Percentiles rank a stretch among this genome's conserved stretches.
Conservation (phyloP, 2,888 invertebrate genomes). For the Oeneis ivallda region DNA sequence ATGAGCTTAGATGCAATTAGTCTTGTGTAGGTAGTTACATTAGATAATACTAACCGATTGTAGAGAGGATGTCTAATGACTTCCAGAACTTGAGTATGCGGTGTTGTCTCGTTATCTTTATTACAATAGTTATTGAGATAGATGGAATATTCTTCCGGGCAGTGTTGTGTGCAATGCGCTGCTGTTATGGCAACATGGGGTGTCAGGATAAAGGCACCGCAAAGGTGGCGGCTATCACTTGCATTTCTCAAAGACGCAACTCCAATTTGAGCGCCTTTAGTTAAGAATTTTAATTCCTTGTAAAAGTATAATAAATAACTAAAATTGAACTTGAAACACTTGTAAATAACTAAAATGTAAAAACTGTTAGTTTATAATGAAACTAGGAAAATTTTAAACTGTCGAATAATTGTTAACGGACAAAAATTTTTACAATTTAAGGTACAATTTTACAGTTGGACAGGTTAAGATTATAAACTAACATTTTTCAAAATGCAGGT, state of each 20-base stretch:
- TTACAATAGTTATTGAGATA: slow-evolving; percentile 62
- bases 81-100: slow-evolving; percentile 51
- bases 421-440: too few species aligned
- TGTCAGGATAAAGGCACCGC: slow-evolving; percentile 64
- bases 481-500: too few species aligned
- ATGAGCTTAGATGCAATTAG: too few species aligned
- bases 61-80: slow-evolving; percentile 57
- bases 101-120: slow-evolving; percentile 38
- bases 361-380: too few species aligned
- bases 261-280: slow-evolving; percentile 57
- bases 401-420: too few species aligned
- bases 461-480: too few species aligned
- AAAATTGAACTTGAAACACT: too few species aligned
- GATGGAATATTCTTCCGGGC: slow-evolving; percentile 50
- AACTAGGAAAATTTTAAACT: background rate
- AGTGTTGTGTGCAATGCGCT: slow-evolving; percentile 64
- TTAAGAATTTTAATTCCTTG: background rate
- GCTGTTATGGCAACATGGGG: slow-evolving; percentile 61
- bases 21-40: background rate
- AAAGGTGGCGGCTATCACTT: slow-evolving; percentile 55
- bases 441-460: too few species aligned
- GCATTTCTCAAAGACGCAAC: slow-evolving; percentile 63
- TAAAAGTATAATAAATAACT: too few species aligned
- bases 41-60: slow-evolving; percentile 60
- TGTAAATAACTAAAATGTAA: too few species aligned